These are phyloP conservation scores for Solenopsis invicta DNA, from an alignment of 1,140 invertebrate species.

Conservation along the genomic window DNA sequence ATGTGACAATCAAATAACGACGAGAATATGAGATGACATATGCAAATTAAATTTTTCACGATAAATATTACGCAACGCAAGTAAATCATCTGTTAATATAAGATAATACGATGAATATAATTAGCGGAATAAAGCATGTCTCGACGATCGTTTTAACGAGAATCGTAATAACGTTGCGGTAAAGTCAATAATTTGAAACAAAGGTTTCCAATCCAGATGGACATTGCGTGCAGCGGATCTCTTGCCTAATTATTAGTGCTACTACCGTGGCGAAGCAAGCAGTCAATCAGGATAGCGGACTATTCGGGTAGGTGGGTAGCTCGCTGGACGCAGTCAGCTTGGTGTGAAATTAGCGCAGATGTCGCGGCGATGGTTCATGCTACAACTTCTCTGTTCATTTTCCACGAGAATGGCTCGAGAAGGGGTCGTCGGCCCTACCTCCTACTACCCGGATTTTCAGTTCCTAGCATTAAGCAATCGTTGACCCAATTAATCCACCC, in stretches of 20 bases:
- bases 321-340: conserved; percentile 83
- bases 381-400: conserved; percentile 86
- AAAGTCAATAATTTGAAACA: conserved; percentile 29
- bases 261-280: conserved; percentile 67
- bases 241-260: conserved; percentile 63
- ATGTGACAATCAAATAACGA: background rate
- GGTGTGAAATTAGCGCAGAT: conserved; percentile 88
- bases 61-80: background rate
- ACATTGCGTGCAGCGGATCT: conserved; percentile 59
- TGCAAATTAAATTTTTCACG: background rate
- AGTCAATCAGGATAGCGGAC: conserved; percentile 69
- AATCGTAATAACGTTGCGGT: conserved; percentile 44
- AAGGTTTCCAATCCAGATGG: conserved; percentile 51
- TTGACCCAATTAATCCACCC: conserved; percentile 80
- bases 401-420: conserved; percentile 85
- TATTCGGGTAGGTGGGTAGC: conserved; percentile 70
- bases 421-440: conserved; percentile 73
- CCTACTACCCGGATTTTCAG: conserved; percentile 80
- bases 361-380: conserved; percentile 84
- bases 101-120: background rate
- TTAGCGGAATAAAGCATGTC: background rate
- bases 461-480: conserved; percentile 81
- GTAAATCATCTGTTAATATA: background rate
- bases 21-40: background rate
- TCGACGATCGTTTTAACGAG: background rate